Evolutionary conservation across 2,797 vertebrate species (phyloP).

Genomic region (Sebastes kiyomatsui): DNA sequence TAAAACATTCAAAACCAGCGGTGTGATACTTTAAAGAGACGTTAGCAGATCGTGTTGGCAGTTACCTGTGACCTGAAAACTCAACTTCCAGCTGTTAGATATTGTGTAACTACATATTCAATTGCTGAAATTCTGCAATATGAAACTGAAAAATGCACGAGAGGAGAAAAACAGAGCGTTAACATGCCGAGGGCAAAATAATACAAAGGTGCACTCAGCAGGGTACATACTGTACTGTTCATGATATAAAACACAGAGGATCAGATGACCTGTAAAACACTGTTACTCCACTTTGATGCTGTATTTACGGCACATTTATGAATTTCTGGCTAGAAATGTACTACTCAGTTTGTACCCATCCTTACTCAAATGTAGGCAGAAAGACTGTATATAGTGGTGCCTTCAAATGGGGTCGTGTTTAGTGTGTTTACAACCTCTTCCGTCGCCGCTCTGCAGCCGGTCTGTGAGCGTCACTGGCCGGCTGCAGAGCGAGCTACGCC

Average conservation of each 20-base stretch:
- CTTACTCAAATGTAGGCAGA: neutral
- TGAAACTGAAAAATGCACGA: neutral
- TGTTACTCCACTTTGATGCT: neutral
- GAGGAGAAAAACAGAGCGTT: neutral
- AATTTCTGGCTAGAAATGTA: neutral
- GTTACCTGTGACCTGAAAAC: neutral
- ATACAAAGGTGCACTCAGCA: neutral
- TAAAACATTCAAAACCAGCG: neutral
- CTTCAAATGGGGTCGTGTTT: no score
- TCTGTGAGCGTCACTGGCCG: no score
- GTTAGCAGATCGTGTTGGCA: neutral
- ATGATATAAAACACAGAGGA: neutral
- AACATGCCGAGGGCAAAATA: neutral
- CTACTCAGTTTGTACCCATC: neutral
- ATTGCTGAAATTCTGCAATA: neutral
- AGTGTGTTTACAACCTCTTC: no score
- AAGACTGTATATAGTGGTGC: no score
- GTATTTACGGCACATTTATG: neutral
- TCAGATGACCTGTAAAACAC: neutral
- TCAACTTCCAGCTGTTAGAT: neutral
- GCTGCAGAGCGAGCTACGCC: no score
- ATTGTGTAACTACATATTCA: neutral
- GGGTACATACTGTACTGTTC: neutral
- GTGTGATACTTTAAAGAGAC: neutral
- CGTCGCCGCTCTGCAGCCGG: no score